A percentile compares a stretch with the other conserved stretches of the same genome.
Conservation (phyloP, 1,140 invertebrate genomes). For the Protaetia brevitarsis region DNA sequence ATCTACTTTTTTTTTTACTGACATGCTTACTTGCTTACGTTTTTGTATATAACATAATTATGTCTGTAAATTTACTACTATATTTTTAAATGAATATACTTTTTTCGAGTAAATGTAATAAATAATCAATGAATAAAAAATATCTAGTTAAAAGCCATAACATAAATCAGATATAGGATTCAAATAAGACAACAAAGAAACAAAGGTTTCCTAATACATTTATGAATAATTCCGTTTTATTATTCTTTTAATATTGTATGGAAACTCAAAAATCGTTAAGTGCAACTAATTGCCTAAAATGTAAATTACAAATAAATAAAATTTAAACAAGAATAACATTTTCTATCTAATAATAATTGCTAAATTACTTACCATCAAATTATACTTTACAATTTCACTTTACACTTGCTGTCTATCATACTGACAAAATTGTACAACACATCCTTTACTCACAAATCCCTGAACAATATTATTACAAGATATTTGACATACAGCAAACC, state of each 20-base stretch:
- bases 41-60: neutral
- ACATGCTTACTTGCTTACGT: neutral
- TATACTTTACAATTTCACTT: neutral
- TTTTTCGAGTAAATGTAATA: too few relatives aligned
- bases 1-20: neutral
- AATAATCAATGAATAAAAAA: too few relatives aligned
- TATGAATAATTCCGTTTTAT: too few relatives aligned
- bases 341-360: neutral
- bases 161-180: too few relatives aligned
- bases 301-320: neutral
- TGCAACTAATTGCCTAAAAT: neutral
- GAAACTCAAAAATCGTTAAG: too few relatives aligned
- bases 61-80: neutral
- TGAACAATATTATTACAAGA: neutral
- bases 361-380: neutral
- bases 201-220: too few relatives aligned
- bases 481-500: too few relatives aligned
- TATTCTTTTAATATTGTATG: too few relatives aligned
- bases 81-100: too few relatives aligned
- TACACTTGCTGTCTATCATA: neutral
- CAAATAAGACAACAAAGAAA: too few relatives aligned
- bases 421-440: neutral
- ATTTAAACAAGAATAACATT: neutral
- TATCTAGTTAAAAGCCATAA: too few relatives aligned
- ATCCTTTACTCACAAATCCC: neutral